Evolutionary conservation across 2,797 vertebrate genomes (phyloP).

Genomic region (Dipus sagitta): DNA sequence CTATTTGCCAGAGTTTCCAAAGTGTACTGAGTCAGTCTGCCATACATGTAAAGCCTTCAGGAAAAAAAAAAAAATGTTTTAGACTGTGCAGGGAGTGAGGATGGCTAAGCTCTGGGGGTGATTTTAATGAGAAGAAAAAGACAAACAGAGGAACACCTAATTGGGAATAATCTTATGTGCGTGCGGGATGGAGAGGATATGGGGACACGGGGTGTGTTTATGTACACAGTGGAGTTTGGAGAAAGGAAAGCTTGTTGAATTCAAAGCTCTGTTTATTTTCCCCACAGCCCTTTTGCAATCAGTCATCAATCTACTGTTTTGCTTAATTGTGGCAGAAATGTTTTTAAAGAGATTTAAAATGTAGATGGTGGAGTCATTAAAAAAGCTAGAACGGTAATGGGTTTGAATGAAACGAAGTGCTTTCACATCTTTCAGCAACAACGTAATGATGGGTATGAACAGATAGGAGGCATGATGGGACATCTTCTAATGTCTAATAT

Average conservation of each 20-base stretch:
- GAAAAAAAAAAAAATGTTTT: background rate
- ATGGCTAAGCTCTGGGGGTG: slow-evolving; percentile 23
- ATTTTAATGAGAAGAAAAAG: slow-evolving; percentile 58
- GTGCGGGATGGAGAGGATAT: slow-evolving; percentile 34
- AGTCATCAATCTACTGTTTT: slow-evolving; percentile 63
- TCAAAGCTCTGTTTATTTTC: slow-evolving; percentile 73
- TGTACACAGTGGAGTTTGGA: slow-evolving; percentile 29
- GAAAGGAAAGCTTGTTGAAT: slow-evolving; percentile 56
- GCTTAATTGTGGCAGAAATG: slow-evolving; percentile 68
- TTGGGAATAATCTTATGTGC: slow-evolving; percentile 60
- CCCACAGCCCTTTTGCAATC: slow-evolving; percentile 53
- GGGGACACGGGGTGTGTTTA: slow-evolving; percentile 64
- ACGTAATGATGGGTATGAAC: background rate
- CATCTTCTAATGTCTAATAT: no score
- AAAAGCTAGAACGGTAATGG: background rate
- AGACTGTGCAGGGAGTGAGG: slow-evolving; percentile 10
- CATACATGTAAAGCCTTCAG: slow-evolving; percentile 35
- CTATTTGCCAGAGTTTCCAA: slow-evolving; percentile 66
- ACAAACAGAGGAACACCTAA: slow-evolving; percentile 57
- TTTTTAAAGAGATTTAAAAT: slow-evolving; percentile 65
- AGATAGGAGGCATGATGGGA: background rate
- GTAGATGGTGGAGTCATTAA: background rate
- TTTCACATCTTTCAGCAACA: background rate
- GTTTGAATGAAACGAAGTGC: slow-evolving; percentile 28
- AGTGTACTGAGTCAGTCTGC: background rate